Evolutionary conservation across 2,888 invertebrate species (phyloP), one percentile per base, ranked within the genome.

Genomic region (Prenolepis imparis): DNA sequence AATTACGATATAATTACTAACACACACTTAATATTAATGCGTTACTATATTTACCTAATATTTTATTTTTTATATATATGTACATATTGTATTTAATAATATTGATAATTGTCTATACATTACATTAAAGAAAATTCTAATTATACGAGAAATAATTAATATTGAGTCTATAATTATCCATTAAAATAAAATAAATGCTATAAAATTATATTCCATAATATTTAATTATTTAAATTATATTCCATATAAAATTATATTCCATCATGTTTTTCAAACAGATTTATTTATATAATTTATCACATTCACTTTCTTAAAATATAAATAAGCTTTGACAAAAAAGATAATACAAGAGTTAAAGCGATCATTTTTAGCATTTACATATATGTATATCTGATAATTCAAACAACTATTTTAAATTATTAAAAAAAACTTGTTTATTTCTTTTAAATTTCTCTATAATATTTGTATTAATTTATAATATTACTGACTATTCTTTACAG

Each of bases 401-500:
- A 64, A 48, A 44, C 6, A 12, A 2, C n/a, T 48, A 12, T n/a
- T 57, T 21, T 21, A 41, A 9, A 55, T 24, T 55, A 24, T 32
- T 59, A 44, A 21, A 21, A 18, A 36, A 8, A 36, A 6, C 36
- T 36, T n/a, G 5, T 36, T 36, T 32, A n/a, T 57, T 32, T 24
- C n/a, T n/a, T 0, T 73, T 39, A 28, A 32, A 28, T 39, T 9
- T 39, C 11, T 9, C 21, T 11, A 9, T n/a, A n/a, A 66, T 21
- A 41, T 66, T 18, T 39, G 39, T 0, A 52, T 8, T 55, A 8
- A 39, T 39, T 18, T 18, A 15, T 39, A 9, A 28, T 63, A 70
- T 48, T 88, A 85, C 5, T 66, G 87, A 9, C 88, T 86, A 90
- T 95, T 95, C 86, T 95, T 83, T 55, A 0, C 55, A 99, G 98